Evolutionary conservation across 2,888 invertebrate genomes (phyloP).

Genomic region (Platynereis dumerilii): DNA sequence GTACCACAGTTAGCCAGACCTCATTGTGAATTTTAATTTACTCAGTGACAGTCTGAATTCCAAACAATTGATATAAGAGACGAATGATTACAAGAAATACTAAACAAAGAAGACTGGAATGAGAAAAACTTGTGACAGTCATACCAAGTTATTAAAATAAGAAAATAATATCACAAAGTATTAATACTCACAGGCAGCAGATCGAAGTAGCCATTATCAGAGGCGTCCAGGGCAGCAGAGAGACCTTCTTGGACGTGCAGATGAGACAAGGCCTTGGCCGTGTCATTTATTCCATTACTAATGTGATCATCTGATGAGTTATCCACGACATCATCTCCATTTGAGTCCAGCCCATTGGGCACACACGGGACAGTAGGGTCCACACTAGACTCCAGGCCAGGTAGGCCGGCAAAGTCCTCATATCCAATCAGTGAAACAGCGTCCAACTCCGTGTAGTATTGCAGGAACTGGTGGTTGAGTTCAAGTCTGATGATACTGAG

Average conservation of each 20-base stretch:
- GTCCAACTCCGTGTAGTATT: conserved; percentile 88
- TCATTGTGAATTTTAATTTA: too few species aligned
- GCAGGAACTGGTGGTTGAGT: conserved; percentile 80
- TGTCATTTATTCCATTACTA: conserved; percentile 5
- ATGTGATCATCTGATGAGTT: conserved; percentile 10
- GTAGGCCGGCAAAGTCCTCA: too few species aligned
- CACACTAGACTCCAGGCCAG: too few species aligned
- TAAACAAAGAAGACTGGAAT: too few species aligned
- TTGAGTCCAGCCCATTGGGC: background rate
- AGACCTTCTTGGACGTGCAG: conserved; percentile 33
- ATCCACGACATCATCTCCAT: background rate
- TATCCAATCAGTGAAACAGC: conserved; percentile 68
- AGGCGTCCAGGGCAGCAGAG: conserved; percentile 28
- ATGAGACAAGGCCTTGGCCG: conserved; percentile 9
- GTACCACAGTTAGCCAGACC: too few species aligned
- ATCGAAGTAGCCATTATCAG: conserved; percentile 49
- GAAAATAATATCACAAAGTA: too few species aligned
- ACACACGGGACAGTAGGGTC: background rate
- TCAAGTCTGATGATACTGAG: conserved; percentile 76
- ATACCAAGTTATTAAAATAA: too few species aligned
- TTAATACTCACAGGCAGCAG: conserved; percentile 51
- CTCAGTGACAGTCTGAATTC: too few species aligned
- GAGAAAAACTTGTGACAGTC: too few species aligned
- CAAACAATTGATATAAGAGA: too few species aligned
- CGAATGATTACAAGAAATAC: too few species aligned